Evolutionary conservation across 2,113 vertebrate species (phyloP), one percentile per base, ranked within the genome.

Genomic region (Hepsetus odoe): DNA sequence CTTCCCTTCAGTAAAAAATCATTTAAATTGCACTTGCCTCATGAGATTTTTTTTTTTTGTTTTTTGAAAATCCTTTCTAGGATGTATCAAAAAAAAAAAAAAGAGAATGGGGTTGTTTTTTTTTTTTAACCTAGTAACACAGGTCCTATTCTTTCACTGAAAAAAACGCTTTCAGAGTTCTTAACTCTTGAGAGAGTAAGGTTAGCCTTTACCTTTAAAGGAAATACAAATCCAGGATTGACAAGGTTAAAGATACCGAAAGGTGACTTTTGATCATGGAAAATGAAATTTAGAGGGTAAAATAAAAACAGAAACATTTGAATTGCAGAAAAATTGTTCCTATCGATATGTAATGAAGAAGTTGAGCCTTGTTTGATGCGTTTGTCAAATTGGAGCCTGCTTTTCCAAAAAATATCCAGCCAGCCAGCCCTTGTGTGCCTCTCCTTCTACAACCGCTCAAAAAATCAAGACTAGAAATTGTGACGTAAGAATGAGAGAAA

Each of bases 11-110:
- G 93, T 95, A 94, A 96, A 58, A 75, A 58, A 88, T 88, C 87
- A 93, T 93, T 94, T 94, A 91, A 96, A 98, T 98, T 98, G 97
- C 96, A 98, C 97, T 96, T 98, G 96, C 96, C 97, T 98, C 96
- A 96, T 87, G 94, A 92, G 91, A 94, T 82, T 82, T 77, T 89
- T 89, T 90, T 83, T 82, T 80, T 80, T 77, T 67, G 72, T 78
- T 64, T 89, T 87, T 85, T 85, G 61, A 77, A 83, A 83, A 77
- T 89, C 86, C 85, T 92, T 94, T 92, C 86, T 66, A 91, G 90
- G 89, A 92, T 79, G 87, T 73, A 81, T 85, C 79, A 89, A 88
- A 70, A 83, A 72, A 76, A 81, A 67, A 86, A 89, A 88, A 70
- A 83, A 72, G 73, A 81, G 69, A 86, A 78, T 88, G 89, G 91